These are phyloP conservation scores for Zaprionus nigranus DNA, from an alignment of 1,140 invertebrate genomes.

Conservation along the genomic window DNA sequence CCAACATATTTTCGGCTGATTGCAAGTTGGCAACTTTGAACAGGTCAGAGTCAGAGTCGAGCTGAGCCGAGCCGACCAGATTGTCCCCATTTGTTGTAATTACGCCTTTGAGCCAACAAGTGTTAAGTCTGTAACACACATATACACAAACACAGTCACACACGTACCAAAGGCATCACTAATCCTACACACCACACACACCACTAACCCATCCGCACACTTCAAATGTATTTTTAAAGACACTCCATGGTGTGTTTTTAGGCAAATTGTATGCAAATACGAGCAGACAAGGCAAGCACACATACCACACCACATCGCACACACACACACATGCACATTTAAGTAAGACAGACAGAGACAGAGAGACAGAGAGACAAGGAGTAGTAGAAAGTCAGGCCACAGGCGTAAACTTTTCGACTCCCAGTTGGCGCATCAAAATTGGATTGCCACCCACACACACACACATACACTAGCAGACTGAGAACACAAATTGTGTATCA, in stretches of 20 bases:
- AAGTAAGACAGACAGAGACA: slow-evolving; percentile 1
- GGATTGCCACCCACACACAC: slow-evolving; percentile 65
- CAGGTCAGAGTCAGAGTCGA: neutral
- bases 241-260: slow-evolving; percentile 77
- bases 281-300: slow-evolving; percentile 33
- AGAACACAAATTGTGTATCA: slow-evolving; percentile 14
- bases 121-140: slow-evolving; percentile 59
- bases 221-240: slow-evolving; percentile 81
- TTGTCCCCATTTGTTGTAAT: slow-evolving; percentile 76
- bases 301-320: neutral
- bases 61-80: slow-evolving; percentile 22
- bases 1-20: slow-evolving; percentile 68
- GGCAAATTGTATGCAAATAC: slow-evolving; percentile 83
- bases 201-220: slow-evolving; percentile 41
- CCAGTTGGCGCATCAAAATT: slow-evolving; percentile 68
- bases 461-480: neutral
- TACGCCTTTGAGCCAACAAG: slow-evolving; percentile 81
- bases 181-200: slow-evolving; percentile 34
- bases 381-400: slow-evolving; percentile 54
- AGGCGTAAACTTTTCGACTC: slow-evolving; percentile 42
- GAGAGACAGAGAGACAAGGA: slow-evolving; percentile 9
- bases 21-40: slow-evolving; percentile 47
- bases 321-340: neutral
- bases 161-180: slow-evolving; percentile 8
- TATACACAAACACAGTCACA: slow-evolving; percentile 8